Base-by-base conservation (phyloP, 1,140 invertebrate genomes). In the Brachionus rotundiformis region DNA sequence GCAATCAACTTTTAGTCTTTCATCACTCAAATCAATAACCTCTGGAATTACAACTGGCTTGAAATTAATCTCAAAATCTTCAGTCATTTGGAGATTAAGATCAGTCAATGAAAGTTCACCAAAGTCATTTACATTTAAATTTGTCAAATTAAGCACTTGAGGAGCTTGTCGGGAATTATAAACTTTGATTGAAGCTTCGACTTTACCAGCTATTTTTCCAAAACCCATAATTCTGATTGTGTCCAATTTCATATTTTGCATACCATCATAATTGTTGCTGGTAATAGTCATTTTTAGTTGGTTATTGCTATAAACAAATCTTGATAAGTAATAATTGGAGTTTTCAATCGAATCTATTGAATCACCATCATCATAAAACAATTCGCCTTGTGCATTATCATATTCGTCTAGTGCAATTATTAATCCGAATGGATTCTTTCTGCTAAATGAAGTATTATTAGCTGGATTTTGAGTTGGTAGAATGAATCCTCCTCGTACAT, bases 401-500 rank as follows among this genome's bases (percentile, higher is more conserved):
- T 59, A 29, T n/a, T 63, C 49, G 39, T 83, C 65, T 8, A 82
- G 41, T 44, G 83, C 77, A 36, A 82, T 59, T 19, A 83, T 49
- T 63, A 83, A 49, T 8, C 41, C 63, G 44, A 83, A 82, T 16
- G 83, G 82, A 33, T 80, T 81, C 25, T 76, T 49, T 23, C 81
- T 65, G 19, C 79, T 81, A 36, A 65, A 81, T 25, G 47, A 87
- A 27, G 86, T 85, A 47, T 65, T 81, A 7, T 68, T 81, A 8
- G 54, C 61, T 44, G 54, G 54, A 23, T 79, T 83, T 82, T 89
- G 88, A 13, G 86, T 84, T n/a, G 87, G 86, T 1, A 89, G 41
- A 29, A 89, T 85, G 80, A 84, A 83, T 5, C 89, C 88, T 6
- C 86, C 89, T 33, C 87, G 83, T 2, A 89, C 76, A 82, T 87